Percentiles rank a stretch among this genome's conserved stretches.
Conservation (phyloP, 2,113 vertebrate genomes). For the Lampris incognitus region DNA sequence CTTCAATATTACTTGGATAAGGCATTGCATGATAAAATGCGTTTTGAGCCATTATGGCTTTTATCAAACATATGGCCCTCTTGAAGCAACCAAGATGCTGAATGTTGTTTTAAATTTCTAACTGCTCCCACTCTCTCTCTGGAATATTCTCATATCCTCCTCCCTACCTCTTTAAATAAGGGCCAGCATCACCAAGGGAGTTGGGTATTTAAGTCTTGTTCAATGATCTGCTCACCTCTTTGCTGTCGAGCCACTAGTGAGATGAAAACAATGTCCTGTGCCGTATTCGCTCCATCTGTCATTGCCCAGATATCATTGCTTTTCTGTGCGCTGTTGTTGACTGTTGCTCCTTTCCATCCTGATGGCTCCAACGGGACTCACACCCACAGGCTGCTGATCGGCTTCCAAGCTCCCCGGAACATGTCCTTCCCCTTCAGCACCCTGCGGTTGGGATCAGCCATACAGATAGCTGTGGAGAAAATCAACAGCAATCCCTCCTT, state of each 20-base stretch:
- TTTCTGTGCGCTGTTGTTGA: constrained; percentile 23
- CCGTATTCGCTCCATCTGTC: neutral
- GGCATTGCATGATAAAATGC: too few relatives aligned
- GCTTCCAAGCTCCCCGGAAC: constrained; percentile 84
- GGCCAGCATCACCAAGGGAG: constrained; percentile 36
- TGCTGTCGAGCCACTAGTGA: neutral
- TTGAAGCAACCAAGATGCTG: neutral
- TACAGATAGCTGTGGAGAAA: constrained; percentile 83
- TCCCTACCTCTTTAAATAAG: constrained; percentile 27
- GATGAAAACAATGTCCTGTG: constrained; percentile 27
- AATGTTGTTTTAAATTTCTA: neutral
- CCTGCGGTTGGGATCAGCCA: constrained; percentile 80
- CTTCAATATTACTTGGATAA: too few relatives aligned
- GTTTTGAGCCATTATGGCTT: too few relatives aligned
- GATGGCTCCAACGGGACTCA: constrained; percentile 35
- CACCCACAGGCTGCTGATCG: constrained; percentile 72
- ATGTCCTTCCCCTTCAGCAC: constrained; percentile 81
- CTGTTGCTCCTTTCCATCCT: neutral
- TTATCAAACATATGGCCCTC: too few relatives aligned
- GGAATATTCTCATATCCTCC: constrained; percentile 45
- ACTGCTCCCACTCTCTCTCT: constrained; percentile 39
- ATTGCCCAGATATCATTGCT: constrained; percentile 26
- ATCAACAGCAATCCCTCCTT: constrained; percentile 74
- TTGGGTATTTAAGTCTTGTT: constrained; percentile 64
- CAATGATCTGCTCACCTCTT: neutral